Evolutionary conservation across 2,113 vertebrate species (phyloP).

Genomic region (Prionailurus bengalensis): DNA sequence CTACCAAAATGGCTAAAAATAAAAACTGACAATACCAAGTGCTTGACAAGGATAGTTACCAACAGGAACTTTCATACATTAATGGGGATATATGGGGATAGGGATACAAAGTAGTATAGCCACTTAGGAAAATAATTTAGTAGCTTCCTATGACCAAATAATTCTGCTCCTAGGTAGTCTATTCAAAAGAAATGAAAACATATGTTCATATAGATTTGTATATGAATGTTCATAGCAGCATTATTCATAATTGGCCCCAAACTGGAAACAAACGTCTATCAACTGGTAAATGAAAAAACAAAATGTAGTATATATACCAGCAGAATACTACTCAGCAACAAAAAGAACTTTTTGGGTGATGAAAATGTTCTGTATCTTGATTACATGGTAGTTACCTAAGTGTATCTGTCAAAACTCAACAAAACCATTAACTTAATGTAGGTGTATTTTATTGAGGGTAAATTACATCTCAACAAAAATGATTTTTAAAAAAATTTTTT

Average conservation of each 20-base stretch:
- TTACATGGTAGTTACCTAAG: not conserved
- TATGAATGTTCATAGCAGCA: not conserved
- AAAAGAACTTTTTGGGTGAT: not conserved
- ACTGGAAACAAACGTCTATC: not conserved
- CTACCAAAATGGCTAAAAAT: not conserved
- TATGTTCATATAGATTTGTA: not conserved
- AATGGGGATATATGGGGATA: not conserved
- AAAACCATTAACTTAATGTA: not conserved
- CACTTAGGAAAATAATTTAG: not conserved
- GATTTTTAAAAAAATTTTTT: not conserved
- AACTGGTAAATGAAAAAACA: not conserved
- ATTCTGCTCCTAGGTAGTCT: not conserved
- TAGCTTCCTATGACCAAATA: not conserved
- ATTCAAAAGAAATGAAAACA: not conserved
- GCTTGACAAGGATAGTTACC: not conserved
- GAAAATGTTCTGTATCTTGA: not conserved
- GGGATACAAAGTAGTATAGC: not conserved
- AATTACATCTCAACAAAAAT: slow-evolving; percentile 10
- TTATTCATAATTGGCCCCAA: not conserved
- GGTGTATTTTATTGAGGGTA: not conserved
- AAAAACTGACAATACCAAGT: not conserved
- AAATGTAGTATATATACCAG: not conserved
- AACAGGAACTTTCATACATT: not conserved
- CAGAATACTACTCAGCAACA: not conserved
- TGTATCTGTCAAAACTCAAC: not conserved